Evolutionary conservation across 2,888 invertebrate species (phyloP), one percentile per base, ranked within the genome.

Genomic region (Smittia sp.): DNA sequence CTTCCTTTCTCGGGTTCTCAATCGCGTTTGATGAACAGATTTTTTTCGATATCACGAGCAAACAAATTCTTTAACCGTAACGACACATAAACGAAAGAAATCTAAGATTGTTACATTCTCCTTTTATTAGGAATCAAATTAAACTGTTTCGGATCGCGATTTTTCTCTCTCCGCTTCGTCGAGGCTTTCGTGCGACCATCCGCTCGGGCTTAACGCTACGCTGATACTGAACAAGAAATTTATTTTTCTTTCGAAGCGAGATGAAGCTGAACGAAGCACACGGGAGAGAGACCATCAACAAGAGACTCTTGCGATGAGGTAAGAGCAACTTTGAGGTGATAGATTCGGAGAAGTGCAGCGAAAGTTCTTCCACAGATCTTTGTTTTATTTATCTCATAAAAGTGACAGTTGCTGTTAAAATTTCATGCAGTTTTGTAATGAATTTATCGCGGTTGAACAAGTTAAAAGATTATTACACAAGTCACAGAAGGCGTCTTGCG

Each of bases 271-370:
- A 18, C 25, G 54, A 54, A 70, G 32, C 46, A 46, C 9, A 70
- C 18, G 54, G 18, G 18, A 70, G 68, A 70, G 65, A 65, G 27
- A 52, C 41, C 69, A 25, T 69, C 41, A 69, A 69, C 69, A 70
- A 70, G 32, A 32, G 54, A 32, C 69, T 70, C 39, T 70, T 39
- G 41, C 27, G 69, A 9, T 20, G 52, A 52, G 15, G 6, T n/a
- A 6, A 52, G 4, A 52, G 13, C 39, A 39, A 13, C 13, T 13
- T 9, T 13, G 39, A 39, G 13, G 39, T 39, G 39, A 7, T 46
- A 3, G 46, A 46, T 2, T n/a, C n/a, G 46, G n/a, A 46, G 15
- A 46, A 46, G 46, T n/a, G 13, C 13, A 46, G 46, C 11, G n/a
- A n/a, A n/a, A n/a, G n/a, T n/a, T n/a, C n/a, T n/a, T n/a, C n/a